These are phyloP conservation scores for Chlorodrepanis virens DNA, from an alignment of 2,113 vertebrate species.

Conservation along the genomic window DNA sequence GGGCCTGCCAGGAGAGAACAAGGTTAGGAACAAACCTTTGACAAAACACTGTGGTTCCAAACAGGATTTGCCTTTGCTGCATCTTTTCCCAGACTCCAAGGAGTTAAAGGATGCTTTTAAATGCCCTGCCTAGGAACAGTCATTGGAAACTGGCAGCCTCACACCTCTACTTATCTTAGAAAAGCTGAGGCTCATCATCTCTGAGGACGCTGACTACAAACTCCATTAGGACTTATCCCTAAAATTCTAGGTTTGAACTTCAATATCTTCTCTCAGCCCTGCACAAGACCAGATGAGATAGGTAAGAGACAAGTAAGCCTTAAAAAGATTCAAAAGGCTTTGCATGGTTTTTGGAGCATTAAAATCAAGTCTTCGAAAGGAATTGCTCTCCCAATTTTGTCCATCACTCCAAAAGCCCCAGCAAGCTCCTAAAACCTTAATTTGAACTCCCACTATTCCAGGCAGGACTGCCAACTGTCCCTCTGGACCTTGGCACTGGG, in stretches of 20 bases:
- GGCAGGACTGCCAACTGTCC: not conserved
- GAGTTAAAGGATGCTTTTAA: not conserved
- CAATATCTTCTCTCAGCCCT: not conserved
- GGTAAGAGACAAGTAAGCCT: not conserved
- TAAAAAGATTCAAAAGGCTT: not conserved
- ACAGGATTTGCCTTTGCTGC: not conserved
- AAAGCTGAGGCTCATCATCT: not conserved
- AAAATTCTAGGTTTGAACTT: not conserved
- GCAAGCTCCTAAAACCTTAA: not conserved
- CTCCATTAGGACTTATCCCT: not conserved
- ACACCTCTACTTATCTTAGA: not conserved
- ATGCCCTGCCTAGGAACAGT: not conserved
- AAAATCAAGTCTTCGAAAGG: not conserved
- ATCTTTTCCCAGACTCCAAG: not conserved
- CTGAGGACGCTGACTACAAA: not conserved
- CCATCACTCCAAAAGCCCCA: not conserved
- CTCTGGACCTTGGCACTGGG: not conserved
- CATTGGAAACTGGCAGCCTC: not conserved
- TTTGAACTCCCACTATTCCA: not conserved
- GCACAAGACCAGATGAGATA: not conserved
- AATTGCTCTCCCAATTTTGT: not conserved
- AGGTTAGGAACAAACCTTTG: not conserved
- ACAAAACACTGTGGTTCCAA: not conserved
- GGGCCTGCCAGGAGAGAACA: conserved; percentile 74
- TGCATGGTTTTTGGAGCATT: not conserved